These are phyloP conservation scores for Jaculus jaculus DNA, from an alignment of 2,113 vertebrate genomes.

Conservation along the genomic window DNA sequence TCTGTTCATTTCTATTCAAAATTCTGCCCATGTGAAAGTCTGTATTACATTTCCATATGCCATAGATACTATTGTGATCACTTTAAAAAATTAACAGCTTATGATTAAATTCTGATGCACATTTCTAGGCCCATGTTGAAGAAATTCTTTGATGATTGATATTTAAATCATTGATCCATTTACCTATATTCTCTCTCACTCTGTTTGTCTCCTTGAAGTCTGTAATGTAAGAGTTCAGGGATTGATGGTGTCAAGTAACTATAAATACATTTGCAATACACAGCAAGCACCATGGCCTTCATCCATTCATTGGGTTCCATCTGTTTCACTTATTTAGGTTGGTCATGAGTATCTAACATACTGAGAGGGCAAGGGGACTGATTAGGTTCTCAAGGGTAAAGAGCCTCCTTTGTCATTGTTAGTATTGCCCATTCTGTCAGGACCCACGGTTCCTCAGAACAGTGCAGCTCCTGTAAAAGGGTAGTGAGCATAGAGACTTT, in stretches of 20 bases:
- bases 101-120: background rate
- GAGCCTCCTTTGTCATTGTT: background rate
- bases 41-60: constrained; percentile 11
- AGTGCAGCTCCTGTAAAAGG: constrained; percentile 80
- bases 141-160: background rate
- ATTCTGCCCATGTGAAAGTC: constrained; percentile 6
- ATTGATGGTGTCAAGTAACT: background rate
- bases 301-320: background rate
- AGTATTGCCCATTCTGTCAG: constrained; percentile 61
- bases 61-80: background rate
- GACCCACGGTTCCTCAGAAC: constrained; percentile 73
- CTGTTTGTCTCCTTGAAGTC: background rate
- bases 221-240: background rate
- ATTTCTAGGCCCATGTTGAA: background rate
- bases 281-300: background rate
- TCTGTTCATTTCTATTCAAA: background rate
- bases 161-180: background rate
- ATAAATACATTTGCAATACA: background rate
- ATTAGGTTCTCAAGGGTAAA: background rate
- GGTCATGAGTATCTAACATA: background rate
- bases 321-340: background rate
- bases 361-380: background rate
- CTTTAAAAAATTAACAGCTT: constrained; percentile 16
- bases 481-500: constrained; percentile 83
- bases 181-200: background rate